A percentile compares a stretch with the other conserved stretches of the same genome.
phyloP scores from a whole-genome alignment of 2,113 vertebrate species.

The Glaucomys volans region DNA sequence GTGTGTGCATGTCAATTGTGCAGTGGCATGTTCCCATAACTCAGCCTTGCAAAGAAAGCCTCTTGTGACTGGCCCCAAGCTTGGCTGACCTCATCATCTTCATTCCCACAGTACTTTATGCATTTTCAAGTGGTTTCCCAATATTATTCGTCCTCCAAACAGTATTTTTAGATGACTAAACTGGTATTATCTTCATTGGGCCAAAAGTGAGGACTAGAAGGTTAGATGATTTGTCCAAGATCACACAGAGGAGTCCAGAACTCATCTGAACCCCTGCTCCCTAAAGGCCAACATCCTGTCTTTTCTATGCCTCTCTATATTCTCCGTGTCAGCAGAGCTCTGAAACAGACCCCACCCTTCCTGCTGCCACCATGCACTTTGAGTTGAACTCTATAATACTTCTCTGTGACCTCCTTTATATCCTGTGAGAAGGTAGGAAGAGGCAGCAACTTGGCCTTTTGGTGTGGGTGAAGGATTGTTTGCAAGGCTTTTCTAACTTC shows the following conservation, averaged over 20 bases:
- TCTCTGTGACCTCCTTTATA: constrained; percentile 37
- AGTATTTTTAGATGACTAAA: constrained; percentile 38
- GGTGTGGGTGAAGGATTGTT: constrained; percentile 62
- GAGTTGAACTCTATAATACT: constrained; percentile 24
- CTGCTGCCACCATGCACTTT: constrained; percentile 8
- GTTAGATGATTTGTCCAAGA: constrained; percentile 40
- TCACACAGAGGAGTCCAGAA: constrained; percentile 16
- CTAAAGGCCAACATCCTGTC: constrained; percentile 52
- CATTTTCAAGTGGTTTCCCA: constrained; percentile 59
- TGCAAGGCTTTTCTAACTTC: constrained; percentile 75
- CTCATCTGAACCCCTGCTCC: constrained; percentile 40
- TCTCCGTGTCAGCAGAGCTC: constrained; percentile 50
- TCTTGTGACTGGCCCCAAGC: constrained; percentile 15
- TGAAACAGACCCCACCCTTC: constrained; percentile 29
- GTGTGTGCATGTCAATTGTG: constrained; percentile 61
- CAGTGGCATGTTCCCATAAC: neutral
- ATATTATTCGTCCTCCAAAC: constrained; percentile 49
- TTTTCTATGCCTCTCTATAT: constrained; percentile 48
- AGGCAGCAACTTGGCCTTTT: constrained; percentile 64
- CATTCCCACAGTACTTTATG: constrained; percentile 47
- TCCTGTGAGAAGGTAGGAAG: constrained; percentile 53
- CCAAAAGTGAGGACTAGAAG: constrained; percentile 51
- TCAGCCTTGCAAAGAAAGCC: constrained; percentile 74
- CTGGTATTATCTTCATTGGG: constrained; percentile 49
- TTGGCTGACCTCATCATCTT: constrained; percentile 37